Evolutionary conservation across 2,113 vertebrate genomes (phyloP), one percentile per base, ranked within the genome.

Genomic region (Erpornis zantholeuca): DNA sequence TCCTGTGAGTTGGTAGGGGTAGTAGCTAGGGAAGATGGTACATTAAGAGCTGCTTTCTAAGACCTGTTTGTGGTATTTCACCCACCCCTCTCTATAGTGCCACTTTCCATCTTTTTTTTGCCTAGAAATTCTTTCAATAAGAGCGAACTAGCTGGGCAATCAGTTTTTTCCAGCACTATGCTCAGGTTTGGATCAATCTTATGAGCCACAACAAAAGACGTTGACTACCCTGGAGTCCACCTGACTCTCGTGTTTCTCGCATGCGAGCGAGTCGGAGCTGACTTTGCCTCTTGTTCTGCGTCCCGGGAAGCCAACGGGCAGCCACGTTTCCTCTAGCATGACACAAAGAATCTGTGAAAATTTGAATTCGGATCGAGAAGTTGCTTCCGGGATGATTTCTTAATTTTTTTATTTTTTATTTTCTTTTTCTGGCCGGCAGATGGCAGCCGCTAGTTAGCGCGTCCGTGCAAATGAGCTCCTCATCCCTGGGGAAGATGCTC

Each of bases 211-310:
- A 5, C 11, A 13, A 5, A 35, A 40, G 22, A 18, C 16, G 36
- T 0, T 1, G 8, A 1, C 0, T 40, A 1, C 29, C 6, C 11
- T 17, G 8, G 17, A 49, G 16, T 6, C 33, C 35, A 3, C 35
- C 5, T 9, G 2, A 1, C 0, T 4, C 22, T 27, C 0, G 2
- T 29, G 7, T 53, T 83, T 47, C 24, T 44, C 10, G 24, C 20
- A 1, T 0, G 3, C 3, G 0, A 28, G 38, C 0, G 0, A 12
- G 18, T 33, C 1, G 1, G 44, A 35, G 54, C 69, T 83, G 59
- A 21, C 19, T 28, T 49, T 0, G 9, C 35, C 49, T 16, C 45
- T 35, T 64, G 24, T 1, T 5, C 66, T 50, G 40, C 13, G 22
- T 25, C 35, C 6, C 2, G 11, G 28, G 31, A 69, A 49, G 33